phyloP scores from a whole-genome alignment of 2,113 vertebrate genomes.

The Hyperopisus bebe region DNA sequence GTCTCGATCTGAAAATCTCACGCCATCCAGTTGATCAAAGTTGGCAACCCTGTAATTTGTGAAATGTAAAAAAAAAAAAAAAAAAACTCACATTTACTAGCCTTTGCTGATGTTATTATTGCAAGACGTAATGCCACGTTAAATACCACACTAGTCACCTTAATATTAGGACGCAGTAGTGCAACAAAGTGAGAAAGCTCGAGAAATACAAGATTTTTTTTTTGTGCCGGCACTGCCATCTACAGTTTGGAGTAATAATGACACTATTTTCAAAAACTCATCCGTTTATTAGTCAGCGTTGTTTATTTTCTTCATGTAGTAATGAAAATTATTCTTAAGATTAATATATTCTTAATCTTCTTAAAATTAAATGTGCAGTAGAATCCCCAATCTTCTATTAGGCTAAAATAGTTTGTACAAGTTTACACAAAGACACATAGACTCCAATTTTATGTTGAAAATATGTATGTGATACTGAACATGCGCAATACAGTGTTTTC shows the following conservation, averaged over 20 bases:
- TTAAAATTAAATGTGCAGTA: not conserved
- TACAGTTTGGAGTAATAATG: not conserved
- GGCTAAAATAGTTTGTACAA: not conserved
- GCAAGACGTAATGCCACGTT: not conserved
- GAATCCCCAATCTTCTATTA: not conserved
- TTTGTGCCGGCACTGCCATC: not conserved
- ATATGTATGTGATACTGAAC: not conserved
- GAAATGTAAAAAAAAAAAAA: not conserved
- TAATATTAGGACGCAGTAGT: not conserved
- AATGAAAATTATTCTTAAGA: not conserved
- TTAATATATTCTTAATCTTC: not conserved
- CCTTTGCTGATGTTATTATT: not conserved
- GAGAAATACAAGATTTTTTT: not conserved
- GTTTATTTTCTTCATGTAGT: not conserved
- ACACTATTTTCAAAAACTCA: not conserved
- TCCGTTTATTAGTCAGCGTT: not conserved
- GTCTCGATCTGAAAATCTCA: not conserved
- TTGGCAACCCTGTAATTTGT: not conserved
- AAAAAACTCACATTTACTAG: not conserved
- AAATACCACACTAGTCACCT: not conserved
- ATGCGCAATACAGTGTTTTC: not conserved
- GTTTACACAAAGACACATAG: not conserved
- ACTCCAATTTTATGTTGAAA: not conserved
- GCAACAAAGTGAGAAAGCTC: not conserved
- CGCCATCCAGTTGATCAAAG: not conserved